Percentiles rank a stretch among this genome's conserved stretches.
Conservation (phyloP, 1,140 invertebrate genomes). For the Medauroidea extradentata region DNA sequence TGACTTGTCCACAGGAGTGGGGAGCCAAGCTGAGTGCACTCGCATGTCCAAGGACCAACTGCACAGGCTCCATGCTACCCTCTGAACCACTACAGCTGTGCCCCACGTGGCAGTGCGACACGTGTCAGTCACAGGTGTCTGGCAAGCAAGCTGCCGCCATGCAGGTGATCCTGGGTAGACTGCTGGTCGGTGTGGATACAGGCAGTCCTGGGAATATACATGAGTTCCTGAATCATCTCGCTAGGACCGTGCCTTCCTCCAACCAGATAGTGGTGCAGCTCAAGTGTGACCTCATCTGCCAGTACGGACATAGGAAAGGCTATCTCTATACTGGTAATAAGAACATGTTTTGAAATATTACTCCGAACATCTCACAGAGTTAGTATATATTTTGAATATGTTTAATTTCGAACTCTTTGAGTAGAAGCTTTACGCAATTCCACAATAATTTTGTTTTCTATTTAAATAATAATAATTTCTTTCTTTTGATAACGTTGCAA, state of each 20-base stretch:
- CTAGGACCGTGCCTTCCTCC: not conserved
- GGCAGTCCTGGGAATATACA: not conserved
- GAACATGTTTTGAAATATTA: no score
- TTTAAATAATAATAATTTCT: no score
- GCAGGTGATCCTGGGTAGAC: slow-evolving; percentile 2
- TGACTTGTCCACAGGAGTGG: slow-evolving; percentile 4
- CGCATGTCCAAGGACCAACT: not conserved
- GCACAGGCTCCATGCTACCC: not conserved
- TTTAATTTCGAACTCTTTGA: no score
- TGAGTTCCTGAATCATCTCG: not conserved
- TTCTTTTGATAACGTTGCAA: no score
- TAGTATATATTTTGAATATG: no score
- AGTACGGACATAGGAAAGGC: not conserved
- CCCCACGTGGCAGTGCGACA: not conserved
- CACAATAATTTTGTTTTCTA: no score
- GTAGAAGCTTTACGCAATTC: no score
- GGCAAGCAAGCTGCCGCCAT: not conserved
- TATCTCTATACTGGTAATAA: not conserved
- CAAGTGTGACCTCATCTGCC: not conserved
- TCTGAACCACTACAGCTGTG: not conserved
- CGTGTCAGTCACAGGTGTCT: not conserved
- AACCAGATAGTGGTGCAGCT: slow-evolving; percentile 8
- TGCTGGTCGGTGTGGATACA: not conserved
- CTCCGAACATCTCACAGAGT: no score
- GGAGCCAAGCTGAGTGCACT: not conserved